Evolutionary conservation across 2,888 invertebrate genomes (phyloP).

Genomic region (Tenthredo amoena): DNA sequence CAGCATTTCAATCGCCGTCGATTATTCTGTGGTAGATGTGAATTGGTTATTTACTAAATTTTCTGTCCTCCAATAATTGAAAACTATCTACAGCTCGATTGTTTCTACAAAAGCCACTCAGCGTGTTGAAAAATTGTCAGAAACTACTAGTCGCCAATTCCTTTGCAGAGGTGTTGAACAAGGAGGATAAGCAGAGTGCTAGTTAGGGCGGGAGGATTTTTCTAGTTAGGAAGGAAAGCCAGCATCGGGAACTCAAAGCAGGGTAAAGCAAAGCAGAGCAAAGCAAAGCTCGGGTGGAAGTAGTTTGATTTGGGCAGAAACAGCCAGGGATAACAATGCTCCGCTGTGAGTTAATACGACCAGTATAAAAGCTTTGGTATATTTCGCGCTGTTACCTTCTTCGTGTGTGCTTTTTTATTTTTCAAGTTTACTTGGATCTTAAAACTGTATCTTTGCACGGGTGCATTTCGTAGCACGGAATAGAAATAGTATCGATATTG

Average conservation of each 20-base stretch:
- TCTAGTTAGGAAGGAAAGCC: not conserved
- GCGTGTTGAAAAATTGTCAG: not conserved
- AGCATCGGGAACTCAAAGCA: not conserved
- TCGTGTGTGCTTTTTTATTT: not conserved
- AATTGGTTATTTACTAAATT: not conserved
- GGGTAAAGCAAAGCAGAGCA: not conserved
- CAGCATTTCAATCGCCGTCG: not conserved
- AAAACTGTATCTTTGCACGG: not conserved
- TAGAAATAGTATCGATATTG: not conserved
- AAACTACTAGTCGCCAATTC: not conserved
- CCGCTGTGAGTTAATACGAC: not conserved
- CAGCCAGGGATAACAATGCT: not conserved
- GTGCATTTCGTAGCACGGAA: not conserved
- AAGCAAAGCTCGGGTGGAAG: not conserved
- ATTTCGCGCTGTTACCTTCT: not conserved
- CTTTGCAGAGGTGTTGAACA: not conserved
- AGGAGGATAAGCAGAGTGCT: not conserved
- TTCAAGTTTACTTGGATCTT: not conserved
- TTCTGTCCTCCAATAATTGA: not conserved
- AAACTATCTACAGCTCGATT: not conserved
- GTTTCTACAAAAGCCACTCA: not conserved
- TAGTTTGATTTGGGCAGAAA: constrained; percentile 17
- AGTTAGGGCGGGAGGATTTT: not conserved
- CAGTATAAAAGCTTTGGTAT: not conserved
- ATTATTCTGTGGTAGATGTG: not conserved